Evolutionary conservation across 2,797 vertebrate species (phyloP), one percentile per base, ranked within the genome.

Genomic region (Danio albolineatus): DNA sequence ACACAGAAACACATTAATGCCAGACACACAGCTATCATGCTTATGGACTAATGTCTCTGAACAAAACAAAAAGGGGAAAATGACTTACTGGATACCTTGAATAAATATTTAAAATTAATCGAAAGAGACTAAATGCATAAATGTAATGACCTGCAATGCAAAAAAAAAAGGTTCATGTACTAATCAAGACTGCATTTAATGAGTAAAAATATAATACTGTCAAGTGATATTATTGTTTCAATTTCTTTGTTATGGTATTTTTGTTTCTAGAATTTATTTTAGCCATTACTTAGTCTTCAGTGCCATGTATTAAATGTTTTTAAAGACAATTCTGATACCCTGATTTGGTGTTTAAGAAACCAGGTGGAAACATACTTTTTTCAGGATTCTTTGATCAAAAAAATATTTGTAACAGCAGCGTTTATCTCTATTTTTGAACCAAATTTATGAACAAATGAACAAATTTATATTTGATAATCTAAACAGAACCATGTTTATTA

Each of bases 1-100:
- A 43, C 74, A 85, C 61, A 86, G 62, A 87, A 36, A 86, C 53
- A 85, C 48, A 60, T 60, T 28, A 28, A 73, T 39, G 65, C n/a
- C 5, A 67, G 43, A 62, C 9, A 9, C 39, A 67, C 51, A 76
- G 2, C 13, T 57, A 17, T 44, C 2, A 13, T 56, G 53, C 44
- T 44, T 17, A 17, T 46, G n/a, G 39, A 38, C 16, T 10, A 49
- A 12, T 51, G 28, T 2, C 21, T 38, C 5, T 10, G 8, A 16
- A 70, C 17, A 36, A 14, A 53, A 38, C 9, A 12, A 39, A 53
- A 48, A 4, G 7, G 43, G 8, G 12, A 59, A 36, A 14, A 13
- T 28, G 3, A 36, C 2, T 2, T 38, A 8, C 1, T 14, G 57
- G 7, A 59, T 28, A 59, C 12, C 16, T 61, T 61, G 14, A 70